These are phyloP conservation scores for Onychostoma macrolepis DNA, from an alignment of 2,113 vertebrate species.

Conservation along the genomic window DNA sequence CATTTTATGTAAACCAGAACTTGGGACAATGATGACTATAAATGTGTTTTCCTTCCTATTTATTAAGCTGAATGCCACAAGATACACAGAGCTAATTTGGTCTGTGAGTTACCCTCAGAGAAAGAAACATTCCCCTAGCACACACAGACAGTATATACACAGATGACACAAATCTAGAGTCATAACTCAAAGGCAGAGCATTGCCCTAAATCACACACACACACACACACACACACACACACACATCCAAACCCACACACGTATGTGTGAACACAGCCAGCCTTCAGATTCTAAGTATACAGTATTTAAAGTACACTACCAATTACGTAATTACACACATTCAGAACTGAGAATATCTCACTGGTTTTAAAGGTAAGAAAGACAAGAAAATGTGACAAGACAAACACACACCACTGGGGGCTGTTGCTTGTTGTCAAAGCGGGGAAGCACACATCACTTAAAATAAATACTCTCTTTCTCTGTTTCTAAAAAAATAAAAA, in stretches of 20 bases:
- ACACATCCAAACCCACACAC: neutral
- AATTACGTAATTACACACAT: neutral
- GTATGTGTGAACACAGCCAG: neutral
- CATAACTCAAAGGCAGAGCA: slow-evolving; percentile 16
- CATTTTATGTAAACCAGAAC: slow-evolving; percentile 24
- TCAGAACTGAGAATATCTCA: neutral
- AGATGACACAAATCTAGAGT: slow-evolving; percentile 11
- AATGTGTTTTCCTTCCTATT: slow-evolving; percentile 24
- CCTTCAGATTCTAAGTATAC: neutral
- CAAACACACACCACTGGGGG: neutral
- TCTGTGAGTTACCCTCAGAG: slow-evolving; percentile 18
- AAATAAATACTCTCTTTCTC: neutral
- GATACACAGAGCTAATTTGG: slow-evolving; percentile 26
- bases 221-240: neutral
- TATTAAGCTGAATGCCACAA: slow-evolving; percentile 31
- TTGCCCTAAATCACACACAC: neutral
- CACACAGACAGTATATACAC: slow-evolving; percentile 24
- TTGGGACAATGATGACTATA: slow-evolving; percentile 17
- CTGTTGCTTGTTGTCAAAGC: neutral
- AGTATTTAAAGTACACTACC: neutral
- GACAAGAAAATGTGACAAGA: neutral
- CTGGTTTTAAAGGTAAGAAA: neutral
- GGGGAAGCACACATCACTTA: neutral
- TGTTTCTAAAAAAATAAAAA: neutral
- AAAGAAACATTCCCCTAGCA: neutral